phyloP scores from a whole-genome alignment of 2,888 invertebrate species.

The Lasius platythorax region DNA sequence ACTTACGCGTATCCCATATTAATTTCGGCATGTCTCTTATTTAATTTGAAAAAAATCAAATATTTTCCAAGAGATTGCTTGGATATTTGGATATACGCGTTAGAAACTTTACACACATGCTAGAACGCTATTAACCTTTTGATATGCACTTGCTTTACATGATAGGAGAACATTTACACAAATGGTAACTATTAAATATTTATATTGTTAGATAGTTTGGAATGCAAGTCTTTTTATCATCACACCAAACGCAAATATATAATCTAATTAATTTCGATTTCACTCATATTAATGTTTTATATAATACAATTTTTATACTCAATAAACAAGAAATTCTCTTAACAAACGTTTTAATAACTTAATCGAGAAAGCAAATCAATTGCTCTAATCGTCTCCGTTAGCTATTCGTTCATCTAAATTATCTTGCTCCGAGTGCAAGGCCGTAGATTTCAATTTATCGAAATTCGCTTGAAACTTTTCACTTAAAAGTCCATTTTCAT shows the following conservation, averaged over 20 bases:
- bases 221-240: conserved; percentile 33
- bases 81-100: background rate
- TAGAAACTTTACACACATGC: background rate
- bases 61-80: background rate
- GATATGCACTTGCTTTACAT: conserved; percentile 31
- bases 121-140: conserved; percentile 17
- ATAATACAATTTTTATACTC: conserved; percentile 16
- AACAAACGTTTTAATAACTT: background rate
- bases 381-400: conserved; percentile 81
- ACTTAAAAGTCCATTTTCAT: conserved; percentile 91
- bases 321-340: conserved; percentile 32
- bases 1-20: background rate
- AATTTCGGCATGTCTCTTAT: background rate
- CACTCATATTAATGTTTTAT: conserved; percentile 26
- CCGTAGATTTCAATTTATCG: conserved; percentile 76
- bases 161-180: background rate
- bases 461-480: conserved; percentile 79
- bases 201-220: conserved; percentile 37
- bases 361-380: conserved; percentile 14
- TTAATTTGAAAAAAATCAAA: conserved; percentile 3
- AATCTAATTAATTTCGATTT: conserved; percentile 23
- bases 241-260: conserved; percentile 11
- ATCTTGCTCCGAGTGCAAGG: conserved; percentile 72
- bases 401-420: conserved; percentile 80
- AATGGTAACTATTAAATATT: conserved; percentile 25